Evolutionary conservation across 1,140 invertebrate species (phyloP).

Genomic region (Dolichoris vasculosae): DNA sequence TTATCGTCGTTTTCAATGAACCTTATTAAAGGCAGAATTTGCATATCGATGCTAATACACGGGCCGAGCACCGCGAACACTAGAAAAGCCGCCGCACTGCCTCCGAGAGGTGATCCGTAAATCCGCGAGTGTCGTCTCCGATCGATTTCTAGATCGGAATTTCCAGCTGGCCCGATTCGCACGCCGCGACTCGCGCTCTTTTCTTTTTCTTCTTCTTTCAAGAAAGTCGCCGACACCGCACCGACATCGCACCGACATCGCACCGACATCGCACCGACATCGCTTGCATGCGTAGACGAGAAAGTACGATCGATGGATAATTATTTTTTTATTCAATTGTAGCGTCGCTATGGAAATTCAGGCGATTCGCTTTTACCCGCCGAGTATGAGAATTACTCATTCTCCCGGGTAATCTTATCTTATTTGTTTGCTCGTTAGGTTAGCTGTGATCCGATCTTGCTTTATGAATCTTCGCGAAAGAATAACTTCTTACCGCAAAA

Average conservation of each 20-base stretch:
- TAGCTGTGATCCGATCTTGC: background rate
- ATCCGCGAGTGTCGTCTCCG: constrained; percentile 20
- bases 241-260: background rate
- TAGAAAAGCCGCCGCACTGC: background rate
- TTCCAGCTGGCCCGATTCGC: constrained; percentile 38
- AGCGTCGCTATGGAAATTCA: background rate
- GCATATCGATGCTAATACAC: too few species aligned
- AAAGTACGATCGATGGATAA: constrained; percentile 44
- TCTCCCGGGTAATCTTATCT: background rate
- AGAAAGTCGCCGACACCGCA: background rate
- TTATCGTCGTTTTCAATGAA: background rate
- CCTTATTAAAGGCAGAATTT: background rate
- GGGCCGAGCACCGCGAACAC: background rate
- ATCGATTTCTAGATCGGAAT: constrained; percentile 50
- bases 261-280: background rate
- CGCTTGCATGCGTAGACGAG: constrained; percentile 31
- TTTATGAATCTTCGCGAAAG: background rate
- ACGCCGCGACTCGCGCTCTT: background rate
- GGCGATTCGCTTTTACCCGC: background rate
- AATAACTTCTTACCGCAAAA: background rate
- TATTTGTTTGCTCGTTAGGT: background rate
- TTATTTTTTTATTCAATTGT: background rate
- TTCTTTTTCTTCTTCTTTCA: background rate
- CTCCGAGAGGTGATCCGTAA: background rate
- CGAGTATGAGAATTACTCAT: background rate